Percentiles rank a stretch among this genome's conserved stretches.
phyloP scores from a whole-genome alignment of 2,888 invertebrate species.

The Stenodera caucasica region DNA sequence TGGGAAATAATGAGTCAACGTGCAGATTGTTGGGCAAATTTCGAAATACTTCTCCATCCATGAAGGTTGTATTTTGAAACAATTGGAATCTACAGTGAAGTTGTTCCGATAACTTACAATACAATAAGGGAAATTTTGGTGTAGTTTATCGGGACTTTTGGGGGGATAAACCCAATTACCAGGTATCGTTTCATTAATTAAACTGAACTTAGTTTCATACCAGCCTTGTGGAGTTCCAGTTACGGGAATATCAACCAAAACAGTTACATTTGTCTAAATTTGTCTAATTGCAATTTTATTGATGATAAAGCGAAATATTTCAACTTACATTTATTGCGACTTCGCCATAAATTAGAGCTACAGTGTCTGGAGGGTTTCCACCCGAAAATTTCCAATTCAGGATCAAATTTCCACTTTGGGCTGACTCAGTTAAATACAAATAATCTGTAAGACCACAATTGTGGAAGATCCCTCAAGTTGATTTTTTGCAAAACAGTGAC shows the following conservation, averaged over 20 bases:
- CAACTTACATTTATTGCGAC: conserved; percentile 31
- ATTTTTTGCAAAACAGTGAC: not conserved
- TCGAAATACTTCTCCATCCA: conserved; percentile 66
- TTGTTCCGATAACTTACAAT: conserved; percentile 63
- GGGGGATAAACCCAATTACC: conserved; percentile 42
- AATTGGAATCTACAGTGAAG: conserved; percentile 63
- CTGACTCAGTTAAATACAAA: conserved; percentile 52
- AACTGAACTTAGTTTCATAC: conserved; percentile 49
- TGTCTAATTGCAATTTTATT: not conserved
- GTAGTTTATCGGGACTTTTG: conserved; percentile 43
- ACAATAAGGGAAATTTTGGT: conserved; percentile 69
- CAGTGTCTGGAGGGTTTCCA: conserved; percentile 43
- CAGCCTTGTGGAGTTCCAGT: conserved; percentile 38
- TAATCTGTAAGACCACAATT: not conserved
- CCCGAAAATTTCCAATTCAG: conserved; percentile 54
- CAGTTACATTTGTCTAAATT: conserved; percentile 44
- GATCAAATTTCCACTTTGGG: conserved; percentile 43
- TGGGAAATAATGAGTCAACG: conserved; percentile 12
- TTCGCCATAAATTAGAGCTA: conserved; percentile 42
- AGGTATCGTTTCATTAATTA: conserved; percentile 49
- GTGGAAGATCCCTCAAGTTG: not conserved
- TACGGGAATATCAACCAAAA: conserved; percentile 11
- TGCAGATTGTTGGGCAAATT: conserved; percentile 16
- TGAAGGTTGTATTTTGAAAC: conserved; percentile 75
- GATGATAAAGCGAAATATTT: not conserved